phyloP scores from a whole-genome alignment of 2,797 vertebrate species.

The Silurus lanzhouensis region DNA sequence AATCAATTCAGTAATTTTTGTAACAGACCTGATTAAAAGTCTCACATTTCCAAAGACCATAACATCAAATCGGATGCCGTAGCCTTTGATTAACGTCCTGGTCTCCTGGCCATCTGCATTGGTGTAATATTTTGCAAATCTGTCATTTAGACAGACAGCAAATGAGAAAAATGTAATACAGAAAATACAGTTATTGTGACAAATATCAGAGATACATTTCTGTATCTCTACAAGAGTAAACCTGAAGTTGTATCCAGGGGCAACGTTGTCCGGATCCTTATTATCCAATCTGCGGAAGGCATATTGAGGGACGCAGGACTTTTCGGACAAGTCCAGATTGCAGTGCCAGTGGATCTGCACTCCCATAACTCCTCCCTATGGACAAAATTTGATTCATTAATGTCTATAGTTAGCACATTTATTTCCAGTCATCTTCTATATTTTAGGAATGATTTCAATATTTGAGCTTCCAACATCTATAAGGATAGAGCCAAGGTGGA shows the following conservation, averaged over 20 bases:
- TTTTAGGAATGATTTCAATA: not conserved
- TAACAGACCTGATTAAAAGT: not conserved
- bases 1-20: not conserved
- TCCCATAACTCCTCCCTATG: conserved; percentile 85
- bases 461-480: not conserved
- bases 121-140: conserved; percentile 80
- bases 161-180: not conserved
- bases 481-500: not conserved
- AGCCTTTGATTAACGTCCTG: conserved; percentile 83
- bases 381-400: not conserved
- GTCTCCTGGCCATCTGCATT: conserved; percentile 67
- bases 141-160: conserved; percentile 52
- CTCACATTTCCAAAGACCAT: conserved; percentile 85
- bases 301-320: conserved; percentile 77
- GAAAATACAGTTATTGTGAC: not conserved
- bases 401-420: not conserved
- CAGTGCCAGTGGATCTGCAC: conserved; percentile 89
- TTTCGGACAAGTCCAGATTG: conserved; percentile 75
- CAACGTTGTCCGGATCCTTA: conserved; percentile 76
- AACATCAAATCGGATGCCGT: conserved; percentile 86
- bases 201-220: not conserved
- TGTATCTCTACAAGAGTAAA: conserved; percentile 49
- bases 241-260: conserved; percentile 86
- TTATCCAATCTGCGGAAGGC: conserved; percentile 82
- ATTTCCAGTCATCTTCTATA: not conserved